A percentile compares a stretch with the other conserved stretches of the same genome.
Conservation (phyloP, 2,888 invertebrate genomes). For the Ecdyonurus torrentis region DNA sequence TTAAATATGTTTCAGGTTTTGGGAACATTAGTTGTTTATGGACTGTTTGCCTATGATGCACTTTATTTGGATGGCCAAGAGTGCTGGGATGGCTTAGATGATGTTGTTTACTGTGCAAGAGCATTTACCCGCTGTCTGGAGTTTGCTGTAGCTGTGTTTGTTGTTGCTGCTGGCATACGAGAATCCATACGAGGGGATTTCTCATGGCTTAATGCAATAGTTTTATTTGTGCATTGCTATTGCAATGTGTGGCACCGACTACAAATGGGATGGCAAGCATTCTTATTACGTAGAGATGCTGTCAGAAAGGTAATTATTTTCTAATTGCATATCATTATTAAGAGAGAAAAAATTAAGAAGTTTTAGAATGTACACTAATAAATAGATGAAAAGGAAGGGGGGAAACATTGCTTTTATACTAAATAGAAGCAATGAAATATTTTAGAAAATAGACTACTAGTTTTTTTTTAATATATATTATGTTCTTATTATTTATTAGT, state of each 20-base stretch:
- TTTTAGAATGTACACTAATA: too few relatives aligned
- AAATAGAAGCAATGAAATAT: too few relatives aligned
- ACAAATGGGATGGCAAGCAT: conserved; percentile 29
- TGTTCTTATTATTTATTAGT: too few relatives aligned
- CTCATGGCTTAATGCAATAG: conserved; percentile 28
- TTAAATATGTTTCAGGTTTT: conserved; percentile 23
- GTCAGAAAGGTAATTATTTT: conserved; percentile 30
- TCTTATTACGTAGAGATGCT: conserved; percentile 29
- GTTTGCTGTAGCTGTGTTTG: conserved; percentile 32
- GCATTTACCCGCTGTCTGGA: conserved; percentile 29
- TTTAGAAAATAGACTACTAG: too few relatives aligned
- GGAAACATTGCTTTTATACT: too few relatives aligned
- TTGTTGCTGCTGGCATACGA: conserved; percentile 30
- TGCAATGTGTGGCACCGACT: conserved; percentile 35
- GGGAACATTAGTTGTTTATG: conserved; percentile 30
- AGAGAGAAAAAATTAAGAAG: too few relatives aligned
- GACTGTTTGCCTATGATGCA: conserved; percentile 29
- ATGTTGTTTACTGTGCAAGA: conserved; percentile 30
- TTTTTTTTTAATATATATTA: too few relatives aligned
- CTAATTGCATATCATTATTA: too few relatives aligned
- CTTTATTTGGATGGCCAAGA: conserved; percentile 21
- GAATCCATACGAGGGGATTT: conserved; percentile 28
- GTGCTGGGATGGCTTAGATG: conserved; percentile 31
- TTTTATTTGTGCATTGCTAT: conserved; percentile 32
- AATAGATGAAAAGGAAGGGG: too few relatives aligned